These are phyloP conservation scores for Siderastrea radians DNA, from an alignment of 92 coral and sea anemone species.

Conservation along the genomic window DNA sequence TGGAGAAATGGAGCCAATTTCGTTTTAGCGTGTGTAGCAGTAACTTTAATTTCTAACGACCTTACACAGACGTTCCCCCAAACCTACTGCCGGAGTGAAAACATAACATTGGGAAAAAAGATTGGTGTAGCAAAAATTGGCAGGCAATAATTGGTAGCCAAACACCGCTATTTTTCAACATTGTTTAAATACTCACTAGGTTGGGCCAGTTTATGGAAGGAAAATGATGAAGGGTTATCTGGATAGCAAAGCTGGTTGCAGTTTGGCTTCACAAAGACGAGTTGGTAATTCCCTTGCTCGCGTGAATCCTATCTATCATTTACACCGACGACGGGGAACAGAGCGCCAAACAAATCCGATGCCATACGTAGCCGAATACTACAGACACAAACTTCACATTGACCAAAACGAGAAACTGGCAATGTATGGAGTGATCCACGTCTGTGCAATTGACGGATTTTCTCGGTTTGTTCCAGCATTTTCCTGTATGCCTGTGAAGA, in stretches of 20 bases:
- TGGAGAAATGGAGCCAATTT: too few relatives aligned
- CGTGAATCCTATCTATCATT: slow-evolving; percentile 36
- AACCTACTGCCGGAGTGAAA: too few relatives aligned
- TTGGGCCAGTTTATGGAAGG: too few relatives aligned
- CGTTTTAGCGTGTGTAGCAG: too few relatives aligned
- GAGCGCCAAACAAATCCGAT: slow-evolving; percentile 48
- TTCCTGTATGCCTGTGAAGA: slow-evolving; percentile 53
- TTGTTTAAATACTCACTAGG: too few relatives aligned
- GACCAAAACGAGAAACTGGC: slow-evolving; percentile 69
- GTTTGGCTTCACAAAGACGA: slow-evolving; percentile 15
- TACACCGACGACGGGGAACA: slow-evolving; percentile 39
- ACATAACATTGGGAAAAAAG: too few relatives aligned
- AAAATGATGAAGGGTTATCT: background rate
- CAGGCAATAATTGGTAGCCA: too few relatives aligned
- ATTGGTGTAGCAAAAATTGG: too few relatives aligned
- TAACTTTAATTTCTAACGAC: too few relatives aligned
- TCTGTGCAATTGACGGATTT: slow-evolving; percentile 49
- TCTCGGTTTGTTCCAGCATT: slow-evolving; percentile 35
- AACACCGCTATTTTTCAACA: too few relatives aligned
- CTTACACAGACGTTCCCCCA: too few relatives aligned
- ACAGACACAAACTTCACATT: slow-evolving; percentile 60
- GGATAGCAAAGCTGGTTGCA: background rate
- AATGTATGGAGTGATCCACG: slow-evolving; percentile 54
- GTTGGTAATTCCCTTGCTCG: slow-evolving; percentile 39
- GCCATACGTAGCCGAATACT: slow-evolving; percentile 61